Percentiles rank a stretch among this genome's conserved stretches.
These are phyloP conservation scores for Punctoribates punctum DNA, from an alignment of 2,888 invertebrate species.

Conservation along the genomic window DNA sequence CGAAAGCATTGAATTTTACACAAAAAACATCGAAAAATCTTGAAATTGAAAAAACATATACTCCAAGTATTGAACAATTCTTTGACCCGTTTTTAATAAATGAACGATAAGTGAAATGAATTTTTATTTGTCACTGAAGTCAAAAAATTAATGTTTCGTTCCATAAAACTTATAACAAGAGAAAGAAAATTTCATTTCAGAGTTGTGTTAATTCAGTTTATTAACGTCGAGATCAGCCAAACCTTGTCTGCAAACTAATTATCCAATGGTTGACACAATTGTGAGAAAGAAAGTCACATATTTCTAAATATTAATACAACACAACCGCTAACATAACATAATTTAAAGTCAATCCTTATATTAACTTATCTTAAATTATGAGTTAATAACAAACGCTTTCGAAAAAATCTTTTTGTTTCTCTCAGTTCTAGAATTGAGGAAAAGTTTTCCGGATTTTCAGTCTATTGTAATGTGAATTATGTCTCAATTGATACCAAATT, in stretches of 20 bases:
- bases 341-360: too few relatives aligned
- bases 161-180: neutral
- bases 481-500: constrained; percentile 9
- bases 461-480: neutral
- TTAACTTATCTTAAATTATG: neutral
- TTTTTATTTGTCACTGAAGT: constrained; percentile 22
- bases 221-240: neutral
- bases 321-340: constrained; percentile 6
- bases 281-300: neutral
- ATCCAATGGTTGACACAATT: constrained; percentile 3
- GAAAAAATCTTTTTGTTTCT: neutral
- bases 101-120: neutral
- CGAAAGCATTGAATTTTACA: neutral
- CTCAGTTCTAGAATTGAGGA: neutral
- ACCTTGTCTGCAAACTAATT: constrained; percentile 19
- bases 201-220: neutral
- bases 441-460: neutral
- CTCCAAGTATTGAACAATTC: neutral
- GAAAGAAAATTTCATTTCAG: neutral
- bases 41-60: neutral
- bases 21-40: neutral
- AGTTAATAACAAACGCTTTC: neutral
- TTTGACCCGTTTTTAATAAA: neutral
- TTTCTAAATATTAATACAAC: neutral
- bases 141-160: constrained; percentile 19